Conservation (phyloP, 2,797 vertebrate species). For the Coregonus suidteri region DNA sequence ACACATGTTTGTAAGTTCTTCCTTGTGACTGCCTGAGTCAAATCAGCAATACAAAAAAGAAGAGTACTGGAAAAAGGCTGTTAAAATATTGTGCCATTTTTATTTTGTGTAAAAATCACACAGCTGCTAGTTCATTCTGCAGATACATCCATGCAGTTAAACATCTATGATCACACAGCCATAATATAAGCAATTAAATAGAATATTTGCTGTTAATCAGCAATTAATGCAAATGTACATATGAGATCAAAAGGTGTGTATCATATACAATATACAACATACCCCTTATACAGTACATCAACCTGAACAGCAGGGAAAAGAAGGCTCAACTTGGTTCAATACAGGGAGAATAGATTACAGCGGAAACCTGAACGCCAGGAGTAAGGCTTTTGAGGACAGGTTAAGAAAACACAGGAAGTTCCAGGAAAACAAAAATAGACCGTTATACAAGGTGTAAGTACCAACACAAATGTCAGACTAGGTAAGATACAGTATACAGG, state of each 20-base stretch:
- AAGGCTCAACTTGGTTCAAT: conserved; percentile 71
- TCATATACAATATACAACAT: conserved; percentile 88
- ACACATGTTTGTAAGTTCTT: neutral
- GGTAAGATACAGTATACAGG: conserved; percentile 48
- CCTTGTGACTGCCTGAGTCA: neutral
- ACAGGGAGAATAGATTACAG: conserved; percentile 58
- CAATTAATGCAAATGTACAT: conserved; percentile 96
- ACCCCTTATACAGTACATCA: conserved; percentile 65
- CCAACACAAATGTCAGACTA: conserved; percentile 44
- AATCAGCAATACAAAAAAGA: conserved; percentile 4
- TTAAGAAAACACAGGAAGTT: conserved; percentile 48
- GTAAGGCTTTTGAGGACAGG: conserved; percentile 79
- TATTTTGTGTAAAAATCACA: conserved; percentile 97
- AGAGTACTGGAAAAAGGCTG: conserved; percentile 46
- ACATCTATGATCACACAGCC: conserved; percentile 93
- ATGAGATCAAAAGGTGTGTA: conserved; percentile 91
- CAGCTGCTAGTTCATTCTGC: conserved; percentile 94
- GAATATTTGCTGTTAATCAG: conserved; percentile 86
- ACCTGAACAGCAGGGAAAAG: conserved; percentile 78
- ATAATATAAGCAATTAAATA: conserved; percentile 93
- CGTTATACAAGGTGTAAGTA: conserved; percentile 34
- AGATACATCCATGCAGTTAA: conserved; percentile 92
- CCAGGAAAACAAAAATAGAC: conserved; percentile 34
- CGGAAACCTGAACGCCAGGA: conserved; percentile 77
- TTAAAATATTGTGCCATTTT: conserved; percentile 96